Evolutionary conservation across 2,797 vertebrate species (phyloP).

Genomic region (Staurois parvus): DNA sequence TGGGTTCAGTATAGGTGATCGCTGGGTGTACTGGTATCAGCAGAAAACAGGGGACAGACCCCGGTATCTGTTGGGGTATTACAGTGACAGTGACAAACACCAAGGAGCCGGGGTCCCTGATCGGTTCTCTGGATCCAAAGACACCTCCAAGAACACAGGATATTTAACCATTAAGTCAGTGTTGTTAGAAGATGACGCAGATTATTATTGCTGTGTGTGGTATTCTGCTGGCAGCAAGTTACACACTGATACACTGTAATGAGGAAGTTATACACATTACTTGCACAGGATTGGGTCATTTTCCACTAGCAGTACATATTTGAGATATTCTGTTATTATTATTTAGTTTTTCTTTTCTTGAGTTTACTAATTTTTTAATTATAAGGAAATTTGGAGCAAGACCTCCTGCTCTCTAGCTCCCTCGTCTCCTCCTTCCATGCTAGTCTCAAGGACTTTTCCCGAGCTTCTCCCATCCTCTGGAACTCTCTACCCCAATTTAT

Average conservation of each 20-base stretch:
- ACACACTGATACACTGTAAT: background rate
- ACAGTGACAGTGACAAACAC: slow-evolving; percentile 6
- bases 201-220: slow-evolving; percentile 28
- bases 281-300: too few relatives aligned
- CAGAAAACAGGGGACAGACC: slow-evolving; percentile 15
- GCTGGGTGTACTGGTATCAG: background rate
- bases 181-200: slow-evolving; percentile 11
- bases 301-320: too few relatives aligned
- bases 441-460: too few relatives aligned
- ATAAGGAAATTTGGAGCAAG: too few relatives aligned
- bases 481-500: too few relatives aligned
- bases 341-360: too few relatives aligned
- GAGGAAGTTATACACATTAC: background rate
- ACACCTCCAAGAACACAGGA: background rate
- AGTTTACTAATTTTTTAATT: too few relatives aligned
- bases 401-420: too few relatives aligned
- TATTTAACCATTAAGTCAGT: background rate
- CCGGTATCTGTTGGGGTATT: background rate
- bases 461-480: too few relatives aligned
- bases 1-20: background rate
- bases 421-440: too few relatives aligned
- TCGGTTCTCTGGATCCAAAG: slow-evolving; percentile 64
- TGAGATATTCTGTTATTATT: too few relatives aligned
- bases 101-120: slow-evolving; percentile 27
- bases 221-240: background rate